Evolutionary conservation across 2,888 invertebrate genomes (phyloP).

Genomic region (Meiosimyza platycephala): DNA sequence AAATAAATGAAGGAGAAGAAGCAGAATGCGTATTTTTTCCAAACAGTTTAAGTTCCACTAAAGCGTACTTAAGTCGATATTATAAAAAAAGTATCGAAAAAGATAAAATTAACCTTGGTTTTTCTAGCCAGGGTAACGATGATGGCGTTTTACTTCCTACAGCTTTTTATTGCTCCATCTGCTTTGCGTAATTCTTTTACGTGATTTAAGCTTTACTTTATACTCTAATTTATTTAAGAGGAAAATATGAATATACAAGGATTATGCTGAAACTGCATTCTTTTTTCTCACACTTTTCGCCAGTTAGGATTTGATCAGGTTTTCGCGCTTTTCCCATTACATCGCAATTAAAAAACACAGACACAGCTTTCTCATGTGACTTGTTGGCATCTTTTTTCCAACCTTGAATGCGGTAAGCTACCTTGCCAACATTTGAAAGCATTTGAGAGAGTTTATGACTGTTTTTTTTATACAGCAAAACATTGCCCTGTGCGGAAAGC

Average conservation of each 20-base stretch:
- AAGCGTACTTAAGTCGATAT: constrained; percentile 38
- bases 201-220: constrained; percentile 20
- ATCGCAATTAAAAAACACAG: too few relatives aligned
- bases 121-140: neutral
- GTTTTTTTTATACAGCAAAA: too few relatives aligned
- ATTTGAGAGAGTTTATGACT: too few relatives aligned
- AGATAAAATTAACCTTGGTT: constrained; percentile 24
- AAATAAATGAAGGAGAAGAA: neutral
- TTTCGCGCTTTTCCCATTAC: too few relatives aligned
- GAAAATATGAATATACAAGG: constrained; percentile 17
- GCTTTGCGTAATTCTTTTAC: neutral
- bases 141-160: neutral
- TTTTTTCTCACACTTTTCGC: too few relatives aligned
- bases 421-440: too few relatives aligned
- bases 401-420: too few relatives aligned
- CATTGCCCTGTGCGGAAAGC: neutral
- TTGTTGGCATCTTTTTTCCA: too few relatives aligned
- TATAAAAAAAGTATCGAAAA: constrained; percentile 36
- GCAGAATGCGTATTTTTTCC: neutral
- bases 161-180: constrained; percentile 7
- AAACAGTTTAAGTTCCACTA: constrained; percentile 19
- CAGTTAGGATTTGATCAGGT: too few relatives aligned
- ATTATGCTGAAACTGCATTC: neutral
- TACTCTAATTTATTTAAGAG: neutral
- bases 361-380: too few relatives aligned